phyloP scores from a whole-genome alignment of 2,797 vertebrate species.

The Anas georgica region DNA sequence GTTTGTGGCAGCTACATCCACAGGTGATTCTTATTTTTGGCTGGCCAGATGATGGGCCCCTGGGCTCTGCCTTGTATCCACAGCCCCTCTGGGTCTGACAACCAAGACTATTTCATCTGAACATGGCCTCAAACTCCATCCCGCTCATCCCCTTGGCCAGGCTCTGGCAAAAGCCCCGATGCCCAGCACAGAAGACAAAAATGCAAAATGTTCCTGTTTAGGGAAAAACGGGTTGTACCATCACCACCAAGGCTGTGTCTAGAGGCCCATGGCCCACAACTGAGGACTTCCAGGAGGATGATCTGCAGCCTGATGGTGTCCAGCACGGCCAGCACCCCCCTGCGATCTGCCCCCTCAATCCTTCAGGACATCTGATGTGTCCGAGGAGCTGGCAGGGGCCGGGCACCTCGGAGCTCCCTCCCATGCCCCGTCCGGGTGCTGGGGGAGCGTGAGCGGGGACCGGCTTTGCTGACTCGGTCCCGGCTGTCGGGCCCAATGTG shows the following conservation, averaged over 20 bases:
- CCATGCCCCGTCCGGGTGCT: rapidly evolving
- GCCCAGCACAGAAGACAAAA: not conserved
- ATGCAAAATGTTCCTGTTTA: not conserved
- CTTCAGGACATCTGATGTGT: rapidly evolving
- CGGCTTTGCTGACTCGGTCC: not conserved
- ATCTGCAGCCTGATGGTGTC: not conserved
- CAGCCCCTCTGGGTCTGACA: not conserved
- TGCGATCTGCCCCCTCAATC: not conserved
- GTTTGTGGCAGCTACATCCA: not conserved
- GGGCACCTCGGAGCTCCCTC: not conserved
- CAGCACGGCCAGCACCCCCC: not conserved
- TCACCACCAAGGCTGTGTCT: rapidly evolving
- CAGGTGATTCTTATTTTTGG: rapidly evolving
- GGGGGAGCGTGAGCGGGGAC: not conserved
- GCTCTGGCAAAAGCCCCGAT: not conserved
- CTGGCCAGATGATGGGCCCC: not conserved
- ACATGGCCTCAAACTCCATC: not conserved
- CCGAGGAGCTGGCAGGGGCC: rapidly evolving
- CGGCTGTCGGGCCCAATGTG: not conserved
- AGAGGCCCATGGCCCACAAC: not conserved
- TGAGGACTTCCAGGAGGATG: not conserved
- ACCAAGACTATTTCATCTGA: not conserved
- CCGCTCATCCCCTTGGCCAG: not conserved
- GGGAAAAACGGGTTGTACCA: not conserved
- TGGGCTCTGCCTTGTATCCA: not conserved